Base-by-base conservation (phyloP, 1,140 invertebrate species). In the Cylas formicarius region DNA sequence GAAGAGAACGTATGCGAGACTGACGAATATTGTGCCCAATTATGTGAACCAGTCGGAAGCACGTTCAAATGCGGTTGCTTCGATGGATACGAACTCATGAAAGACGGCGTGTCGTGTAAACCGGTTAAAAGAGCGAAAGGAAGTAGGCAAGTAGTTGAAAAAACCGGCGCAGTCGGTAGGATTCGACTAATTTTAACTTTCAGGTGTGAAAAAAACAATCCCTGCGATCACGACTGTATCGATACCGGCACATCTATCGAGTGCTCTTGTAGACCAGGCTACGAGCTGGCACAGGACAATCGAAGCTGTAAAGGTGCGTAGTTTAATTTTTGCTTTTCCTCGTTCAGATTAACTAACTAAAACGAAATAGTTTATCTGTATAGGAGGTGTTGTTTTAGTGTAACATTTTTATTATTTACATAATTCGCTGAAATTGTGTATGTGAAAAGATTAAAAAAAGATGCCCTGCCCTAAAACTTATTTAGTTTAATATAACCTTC, bases 1-100 rank as follows among this genome's bases (percentile, higher is more conserved):
- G 13, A 69, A 48, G 74, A 76, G 51, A 75, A 80, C 52, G 68
- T 84, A 26, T 85, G 82, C 51, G 65, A 75, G n/a, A 63, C 78
- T 33, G 80, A 77, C 6, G 72, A 86, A 6, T 48, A 23, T 35
- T 87, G 84, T 56, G 78, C 81, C 0, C 82, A 87, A 48, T 76
- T 80, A 52, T 87, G 84, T 54, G 69, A 84, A 6, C 74, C 81
- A 0, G 70, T 73, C 0, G 73, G 71, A 4, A 74, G 72, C 3
- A 85, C 84, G 0, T 90, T 80, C 61, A 72, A 67, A 39, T 91
- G 87, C 61, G 70, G 75, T 22, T 91, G 87, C 62, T 69, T 72
- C 35, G 60, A 67, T 32, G 82, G 81, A 0, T 85, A 75, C 57
- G 70, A 68, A 51, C 63, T 80, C 2, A 74, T 77, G 68, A 50